A percentile compares a stretch with the other conserved stretches of the same genome.
These are phyloP conservation scores for Ardeotis arabs DNA, from an alignment of 2,113 vertebrate genomes.

Conservation along the genomic window DNA sequence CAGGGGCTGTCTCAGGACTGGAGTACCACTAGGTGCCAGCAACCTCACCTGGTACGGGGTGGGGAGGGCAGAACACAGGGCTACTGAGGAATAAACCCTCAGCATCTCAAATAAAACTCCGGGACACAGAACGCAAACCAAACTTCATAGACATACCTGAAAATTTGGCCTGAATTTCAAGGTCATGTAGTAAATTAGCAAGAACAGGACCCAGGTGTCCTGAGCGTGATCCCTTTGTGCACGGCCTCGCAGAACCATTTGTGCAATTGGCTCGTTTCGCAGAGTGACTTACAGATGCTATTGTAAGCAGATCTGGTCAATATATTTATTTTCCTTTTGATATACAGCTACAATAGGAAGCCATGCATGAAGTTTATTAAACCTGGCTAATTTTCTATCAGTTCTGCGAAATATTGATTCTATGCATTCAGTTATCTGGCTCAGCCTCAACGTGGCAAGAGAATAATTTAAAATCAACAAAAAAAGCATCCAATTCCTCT, in stretches of 20 bases:
- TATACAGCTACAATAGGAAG: constrained; percentile 53
- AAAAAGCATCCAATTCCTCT: background rate
- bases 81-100: background rate
- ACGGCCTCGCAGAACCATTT: background rate
- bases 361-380: constrained; percentile 67
- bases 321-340: constrained; percentile 67
- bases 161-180: background rate
- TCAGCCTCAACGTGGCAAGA: background rate
- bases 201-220: background rate
- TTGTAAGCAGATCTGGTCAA: constrained; percentile 51
- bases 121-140: background rate
- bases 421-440: constrained; percentile 4
- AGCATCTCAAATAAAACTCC: background rate
- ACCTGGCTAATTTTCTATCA: constrained; percentile 66
- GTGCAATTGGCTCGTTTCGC: constrained; percentile 42
- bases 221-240: background rate
- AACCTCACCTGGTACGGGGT: rapidly evolving
- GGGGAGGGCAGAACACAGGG: background rate
- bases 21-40: background rate
- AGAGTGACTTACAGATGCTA: constrained; percentile 40
- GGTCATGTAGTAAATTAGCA: background rate
- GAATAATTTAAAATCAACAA: background rate
- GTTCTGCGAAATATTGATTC: constrained; percentile 59
- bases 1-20: background rate
- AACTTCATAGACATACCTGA: background rate